A percentile compares a stretch with the other conserved stretches of the same genome.
These are phyloP conservation scores for Pygoscelis antarcticus DNA, from an alignment of 2,113 vertebrate species.

Conservation along the genomic window DNA sequence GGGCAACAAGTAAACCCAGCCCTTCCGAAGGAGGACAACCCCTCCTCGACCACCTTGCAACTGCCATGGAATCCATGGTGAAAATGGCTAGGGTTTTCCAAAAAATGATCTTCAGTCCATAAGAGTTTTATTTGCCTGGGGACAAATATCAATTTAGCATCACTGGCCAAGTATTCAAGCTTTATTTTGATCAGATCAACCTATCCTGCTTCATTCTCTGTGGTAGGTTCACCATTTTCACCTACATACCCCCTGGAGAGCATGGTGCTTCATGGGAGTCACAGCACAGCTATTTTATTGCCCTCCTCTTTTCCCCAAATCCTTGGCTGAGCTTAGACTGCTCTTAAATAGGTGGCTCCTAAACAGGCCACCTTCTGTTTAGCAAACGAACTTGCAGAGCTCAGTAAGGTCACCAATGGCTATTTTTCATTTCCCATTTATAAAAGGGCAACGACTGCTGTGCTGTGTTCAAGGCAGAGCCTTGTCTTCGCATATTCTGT, in stretches of 20 bases:
- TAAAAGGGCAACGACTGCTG: neutral
- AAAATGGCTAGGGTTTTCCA: neutral
- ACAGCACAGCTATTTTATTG: neutral
- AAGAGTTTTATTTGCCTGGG: neutral
- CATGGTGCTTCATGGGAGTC: neutral
- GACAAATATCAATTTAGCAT: neutral
- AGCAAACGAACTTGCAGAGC: neutral
- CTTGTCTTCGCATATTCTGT: neutral
- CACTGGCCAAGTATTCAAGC: neutral
- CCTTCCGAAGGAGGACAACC: neutral
- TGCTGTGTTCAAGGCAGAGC: neutral
- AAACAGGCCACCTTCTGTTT: neutral
- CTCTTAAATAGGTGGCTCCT: neutral
- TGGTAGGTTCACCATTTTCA: neutral
- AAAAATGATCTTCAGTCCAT: fast-evolving
- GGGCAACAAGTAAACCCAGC: neutral
- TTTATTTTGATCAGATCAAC: neutral
- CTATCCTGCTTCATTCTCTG: neutral
- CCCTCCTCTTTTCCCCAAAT: neutral
- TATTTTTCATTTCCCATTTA: neutral
- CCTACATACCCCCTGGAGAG: neutral
- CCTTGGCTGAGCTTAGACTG: neutral
- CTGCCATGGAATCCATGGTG: neutral
- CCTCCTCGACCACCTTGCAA: neutral
- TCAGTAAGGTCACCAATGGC: neutral